These are phyloP conservation scores for Muntiacus reevesi DNA, from an alignment of 2,113 vertebrate species.

Conservation along the genomic window DNA sequence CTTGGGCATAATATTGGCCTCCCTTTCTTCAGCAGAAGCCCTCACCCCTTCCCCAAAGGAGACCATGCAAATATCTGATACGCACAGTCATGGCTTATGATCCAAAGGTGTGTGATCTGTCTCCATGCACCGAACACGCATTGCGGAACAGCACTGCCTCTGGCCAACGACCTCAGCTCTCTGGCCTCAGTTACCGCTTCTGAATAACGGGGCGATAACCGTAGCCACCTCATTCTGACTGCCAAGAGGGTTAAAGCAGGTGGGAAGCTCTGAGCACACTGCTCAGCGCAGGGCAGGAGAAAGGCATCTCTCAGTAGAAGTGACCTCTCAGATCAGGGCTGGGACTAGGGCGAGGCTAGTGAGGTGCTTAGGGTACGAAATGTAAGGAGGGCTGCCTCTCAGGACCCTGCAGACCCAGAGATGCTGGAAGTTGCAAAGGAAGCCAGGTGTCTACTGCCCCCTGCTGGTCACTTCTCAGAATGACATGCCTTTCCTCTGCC, in stretches of 20 bases:
- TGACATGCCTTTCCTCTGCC: neutral
- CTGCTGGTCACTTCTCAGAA: conserved; percentile 31
- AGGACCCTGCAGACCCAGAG: accelerated
- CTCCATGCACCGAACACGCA: neutral
- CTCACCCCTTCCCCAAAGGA: neutral
- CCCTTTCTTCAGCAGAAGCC: neutral
- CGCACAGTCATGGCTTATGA: neutral
- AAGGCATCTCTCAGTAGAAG: too few species aligned
- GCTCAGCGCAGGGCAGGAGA: neutral
- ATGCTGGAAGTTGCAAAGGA: accelerated
- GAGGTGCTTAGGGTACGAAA: too few species aligned
- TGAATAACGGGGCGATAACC: neutral
- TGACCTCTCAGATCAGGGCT: neutral
- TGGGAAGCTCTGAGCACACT: too few species aligned
- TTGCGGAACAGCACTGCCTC: neutral
- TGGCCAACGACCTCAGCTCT: neutral
- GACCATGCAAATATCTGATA: neutral
- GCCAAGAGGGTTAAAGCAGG: neutral
- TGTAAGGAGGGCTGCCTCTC: neutral
- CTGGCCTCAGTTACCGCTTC: neutral
- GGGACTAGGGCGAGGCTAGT: neutral
- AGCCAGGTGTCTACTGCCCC: neutral
- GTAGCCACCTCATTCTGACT: neutral
- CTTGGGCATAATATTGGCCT: neutral
- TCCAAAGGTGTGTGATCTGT: neutral